Conservation (phyloP, 2,113 vertebrate genomes). For the Piprites chloris region DNA sequence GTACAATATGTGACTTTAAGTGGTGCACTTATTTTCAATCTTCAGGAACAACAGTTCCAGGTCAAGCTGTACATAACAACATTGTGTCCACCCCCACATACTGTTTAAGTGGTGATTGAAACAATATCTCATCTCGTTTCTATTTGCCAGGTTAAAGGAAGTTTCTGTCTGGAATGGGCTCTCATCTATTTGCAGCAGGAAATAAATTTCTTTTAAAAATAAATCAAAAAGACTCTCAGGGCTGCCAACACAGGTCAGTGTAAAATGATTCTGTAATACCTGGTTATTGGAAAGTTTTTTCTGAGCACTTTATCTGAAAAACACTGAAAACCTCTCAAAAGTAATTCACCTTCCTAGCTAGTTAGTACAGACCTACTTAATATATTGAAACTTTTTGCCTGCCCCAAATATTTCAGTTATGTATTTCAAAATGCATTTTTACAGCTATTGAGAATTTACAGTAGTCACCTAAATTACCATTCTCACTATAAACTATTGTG, state of each 20-base stretch:
- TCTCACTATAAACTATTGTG: not conserved
- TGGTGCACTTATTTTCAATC: not conserved
- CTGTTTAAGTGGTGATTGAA: slow-evolving; percentile 39
- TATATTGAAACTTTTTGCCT: not conserved
- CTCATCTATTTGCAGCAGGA: slow-evolving; percentile 1
- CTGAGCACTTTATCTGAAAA: not conserved
- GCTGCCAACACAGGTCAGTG: not conserved
- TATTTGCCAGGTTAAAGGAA: slow-evolving; percentile 23
- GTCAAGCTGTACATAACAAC: not conserved
- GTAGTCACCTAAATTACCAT: not conserved
- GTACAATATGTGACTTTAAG: not conserved
- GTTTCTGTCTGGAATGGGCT: not conserved
- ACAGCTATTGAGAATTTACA: not conserved
- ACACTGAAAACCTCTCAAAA: not conserved
- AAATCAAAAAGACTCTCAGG: not conserved
- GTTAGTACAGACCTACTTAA: not conserved
- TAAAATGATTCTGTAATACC: not conserved
- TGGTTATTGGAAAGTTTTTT: not conserved
- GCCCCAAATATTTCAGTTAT: not conserved
- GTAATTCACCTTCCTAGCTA: not conserved
- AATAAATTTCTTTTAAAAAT: slow-evolving; percentile 31
- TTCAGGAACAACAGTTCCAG: not conserved
- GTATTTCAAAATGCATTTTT: not conserved
- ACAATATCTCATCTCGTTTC: slow-evolving; percentile 29
- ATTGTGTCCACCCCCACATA: not conserved